Evolutionary conservation across 2,797 vertebrate species (phyloP), one percentile per base, ranked within the genome.

Genomic region (Falco biarmicus): DNA sequence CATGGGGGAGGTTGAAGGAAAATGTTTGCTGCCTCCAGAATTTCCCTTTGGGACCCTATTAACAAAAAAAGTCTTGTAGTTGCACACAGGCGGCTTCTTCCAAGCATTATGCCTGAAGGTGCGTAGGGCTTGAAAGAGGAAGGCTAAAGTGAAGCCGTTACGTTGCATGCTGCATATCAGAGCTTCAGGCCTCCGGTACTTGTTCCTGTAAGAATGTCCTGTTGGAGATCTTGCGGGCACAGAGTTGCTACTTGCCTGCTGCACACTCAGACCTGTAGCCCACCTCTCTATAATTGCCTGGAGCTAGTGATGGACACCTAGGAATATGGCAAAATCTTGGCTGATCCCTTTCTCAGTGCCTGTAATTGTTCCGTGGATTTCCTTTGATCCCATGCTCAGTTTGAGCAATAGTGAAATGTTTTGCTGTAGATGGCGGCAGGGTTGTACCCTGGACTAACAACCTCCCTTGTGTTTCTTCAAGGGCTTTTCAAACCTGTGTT

Each of bases 1-100:
- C 32, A 15, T 47, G 28, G 65, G 71, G 28, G 41, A 93, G 37
- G 21, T 32, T 37, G 69, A 87, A 90, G 50, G 31, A 75, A 81
- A 83, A 34, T 9, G 11, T 57, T 81, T 84, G 28, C 65, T 87
- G 37, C 45, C 37, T 92, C 61, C 47, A 75, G 57, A 84, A 77
- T 68, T 80, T 86, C 61, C 69, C 74, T 84, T 93, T 87, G 77
- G 54, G 41, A 76, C 25, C n/a, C 41, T 75, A 13, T 64, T 78
- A 92, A 71, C 51, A 73, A 83, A 71, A 84, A 70, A 69, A 24
- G 17, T 83, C 65, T 73, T 84, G 54, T 45, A 53, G 15, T 53
- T 26, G 5, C 64, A 48, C 37, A 29, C 25, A 39, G 29, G 70
- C 60, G 60, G 39, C 87, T 85, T 61, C 79, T 87, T 78, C 84